Conservation (phyloP, 2,113 vertebrate genomes). For the Callaeas wilsoni region DNA sequence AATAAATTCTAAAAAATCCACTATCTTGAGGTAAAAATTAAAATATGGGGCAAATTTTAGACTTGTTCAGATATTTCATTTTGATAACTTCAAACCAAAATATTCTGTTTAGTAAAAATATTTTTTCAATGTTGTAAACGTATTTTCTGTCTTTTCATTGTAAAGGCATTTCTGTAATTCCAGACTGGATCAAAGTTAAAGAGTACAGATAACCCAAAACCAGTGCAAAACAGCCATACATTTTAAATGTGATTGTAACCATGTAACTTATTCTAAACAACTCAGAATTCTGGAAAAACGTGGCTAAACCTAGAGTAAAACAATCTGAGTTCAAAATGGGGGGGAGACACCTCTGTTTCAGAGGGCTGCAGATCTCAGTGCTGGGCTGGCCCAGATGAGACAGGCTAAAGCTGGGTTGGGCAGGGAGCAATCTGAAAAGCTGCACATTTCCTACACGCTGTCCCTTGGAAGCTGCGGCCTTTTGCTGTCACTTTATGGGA, state of each 20-base stretch:
- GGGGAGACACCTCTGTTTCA: neutral
- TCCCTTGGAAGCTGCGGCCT: neutral
- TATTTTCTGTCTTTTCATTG: neutral
- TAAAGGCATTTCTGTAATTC: neutral
- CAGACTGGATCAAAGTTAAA: neutral
- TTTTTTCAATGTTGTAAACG: neutral
- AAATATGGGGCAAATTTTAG: neutral
- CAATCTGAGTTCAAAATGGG: neutral
- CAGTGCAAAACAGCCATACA: neutral
- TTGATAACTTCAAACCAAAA: neutral
- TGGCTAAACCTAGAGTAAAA: neutral
- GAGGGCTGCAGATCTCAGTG: neutral
- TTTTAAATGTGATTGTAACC: neutral
- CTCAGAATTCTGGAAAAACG: neutral
- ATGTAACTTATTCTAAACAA: neutral
- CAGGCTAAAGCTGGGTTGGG: neutral
- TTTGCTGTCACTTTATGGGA: neutral
- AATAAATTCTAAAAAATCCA: neutral
- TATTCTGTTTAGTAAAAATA: neutral
- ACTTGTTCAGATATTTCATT: neutral
- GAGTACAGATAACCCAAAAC: neutral
- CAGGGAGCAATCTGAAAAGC: neutral
- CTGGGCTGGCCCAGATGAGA: neutral
- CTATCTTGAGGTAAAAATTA: neutral
- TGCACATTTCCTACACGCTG: rapidly evolving